These are phyloP conservation scores for Cotesia chilonis DNA, from an alignment of 1,140 invertebrate genomes.

Conservation along the genomic window DNA sequence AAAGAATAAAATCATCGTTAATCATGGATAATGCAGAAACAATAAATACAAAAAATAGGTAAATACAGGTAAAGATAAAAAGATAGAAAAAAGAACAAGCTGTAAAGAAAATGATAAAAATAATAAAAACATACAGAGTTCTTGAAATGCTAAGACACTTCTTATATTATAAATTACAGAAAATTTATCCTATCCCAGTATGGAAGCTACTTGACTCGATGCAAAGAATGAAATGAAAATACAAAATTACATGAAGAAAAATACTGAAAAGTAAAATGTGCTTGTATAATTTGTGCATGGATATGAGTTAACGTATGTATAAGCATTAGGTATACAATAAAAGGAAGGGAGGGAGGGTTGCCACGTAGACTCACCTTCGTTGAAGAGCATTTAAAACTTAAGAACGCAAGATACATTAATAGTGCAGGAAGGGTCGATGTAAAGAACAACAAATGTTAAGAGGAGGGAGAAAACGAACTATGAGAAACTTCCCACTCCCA, in stretches of 20 bases:
- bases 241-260: conserved; percentile 35
- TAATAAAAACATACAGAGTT: no score
- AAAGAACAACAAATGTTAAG: conserved; percentile 18
- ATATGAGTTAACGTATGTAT: not conserved
- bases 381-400: no score
- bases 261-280: conserved; percentile 22
- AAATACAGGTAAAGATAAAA: no score
- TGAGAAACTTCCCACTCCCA: conserved; percentile 66
- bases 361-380: not conserved
- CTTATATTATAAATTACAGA: no score
- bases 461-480: conserved; percentile 43
- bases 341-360: not conserved
- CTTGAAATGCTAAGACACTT: no score
- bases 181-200: no score
- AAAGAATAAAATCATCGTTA: no score
- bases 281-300: conserved; percentile 16
- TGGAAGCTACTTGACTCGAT: conserved; percentile 15
- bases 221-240: conserved; percentile 25
- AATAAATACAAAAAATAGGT: no score
- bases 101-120: no score
- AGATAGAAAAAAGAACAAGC: no score
- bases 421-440: conserved; percentile 21
- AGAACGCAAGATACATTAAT: no score
- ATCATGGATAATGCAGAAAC: no score
- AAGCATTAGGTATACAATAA: not conserved